phyloP scores from a whole-genome alignment of 1,140 invertebrate genomes.

The Lutraria rhynchaena region DNA sequence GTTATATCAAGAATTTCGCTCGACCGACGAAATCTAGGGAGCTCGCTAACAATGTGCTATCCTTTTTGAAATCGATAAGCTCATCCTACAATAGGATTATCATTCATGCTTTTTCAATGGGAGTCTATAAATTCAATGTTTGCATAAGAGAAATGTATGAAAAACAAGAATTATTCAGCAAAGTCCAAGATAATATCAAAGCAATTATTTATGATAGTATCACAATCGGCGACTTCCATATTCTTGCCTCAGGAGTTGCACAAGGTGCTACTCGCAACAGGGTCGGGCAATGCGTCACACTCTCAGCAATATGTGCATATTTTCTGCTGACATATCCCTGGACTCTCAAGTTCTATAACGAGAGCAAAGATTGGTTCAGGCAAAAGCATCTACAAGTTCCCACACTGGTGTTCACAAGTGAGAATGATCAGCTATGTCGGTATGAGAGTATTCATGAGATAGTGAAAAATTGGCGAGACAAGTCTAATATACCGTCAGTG shows the following conservation, averaged over 20 bases:
- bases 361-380: constrained; percentile 30
- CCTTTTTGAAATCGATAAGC: background rate
- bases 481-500: constrained; percentile 18
- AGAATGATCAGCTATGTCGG: constrained; percentile 42
- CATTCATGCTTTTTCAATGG: constrained; percentile 52
- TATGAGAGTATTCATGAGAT: constrained; percentile 10
- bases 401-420: constrained; percentile 36
- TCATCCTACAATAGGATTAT: constrained; percentile 8
- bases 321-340: constrained; percentile 17
- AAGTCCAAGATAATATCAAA: background rate
- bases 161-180: background rate
- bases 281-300: background rate
- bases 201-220: constrained; percentile 47
- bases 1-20: constrained; percentile 45
- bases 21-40: constrained; percentile 32
- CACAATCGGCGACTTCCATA: constrained; percentile 11
- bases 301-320: constrained; percentile 5
- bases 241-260: constrained; percentile 26
- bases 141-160: constrained; percentile 39
- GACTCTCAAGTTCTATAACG: constrained; percentile 35
- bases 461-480: constrained; percentile 3
- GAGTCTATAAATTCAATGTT: constrained; percentile 43
- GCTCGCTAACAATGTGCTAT: constrained; percentile 16
- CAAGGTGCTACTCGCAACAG: constrained; percentile 17
- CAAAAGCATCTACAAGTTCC: constrained; percentile 44